Conservation (phyloP, 35 echinoderm and acorn worm species). For the Ptychodera flava region DNA sequence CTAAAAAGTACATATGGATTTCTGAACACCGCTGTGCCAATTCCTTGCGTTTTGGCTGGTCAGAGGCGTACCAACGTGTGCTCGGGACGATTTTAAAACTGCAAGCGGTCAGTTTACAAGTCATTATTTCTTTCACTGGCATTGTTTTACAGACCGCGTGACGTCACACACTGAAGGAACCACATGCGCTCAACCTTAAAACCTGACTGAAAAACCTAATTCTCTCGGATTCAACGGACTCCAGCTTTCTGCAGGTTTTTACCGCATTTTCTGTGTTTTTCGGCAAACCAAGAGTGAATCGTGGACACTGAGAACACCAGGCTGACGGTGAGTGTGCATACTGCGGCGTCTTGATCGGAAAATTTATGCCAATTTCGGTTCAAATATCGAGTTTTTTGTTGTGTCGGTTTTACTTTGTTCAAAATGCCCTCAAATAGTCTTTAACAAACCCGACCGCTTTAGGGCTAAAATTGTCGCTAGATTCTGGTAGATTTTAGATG, state of each 20-base stretch:
- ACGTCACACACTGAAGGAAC: not conserved
- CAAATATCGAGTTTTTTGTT: conserved; percentile 2
- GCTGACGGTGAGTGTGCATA: not conserved
- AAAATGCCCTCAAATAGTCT: not conserved
- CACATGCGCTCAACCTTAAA: not conserved
- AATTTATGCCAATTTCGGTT: conserved; percentile 1
- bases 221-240: not conserved
- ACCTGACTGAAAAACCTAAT: not conserved
- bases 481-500: not conserved
- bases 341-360: not conserved
- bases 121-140: not conserved
- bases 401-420: not conserved
- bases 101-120: not conserved
- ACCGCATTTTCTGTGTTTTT: not conserved
- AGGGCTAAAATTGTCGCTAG: not conserved
- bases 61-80: too few species aligned
- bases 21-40: too few species aligned
- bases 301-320: not conserved
- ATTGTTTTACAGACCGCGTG: not conserved
- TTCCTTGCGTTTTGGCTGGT: too few species aligned
- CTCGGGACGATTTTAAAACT: not conserved
- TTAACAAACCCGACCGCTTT: not conserved
- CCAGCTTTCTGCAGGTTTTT: not conserved
- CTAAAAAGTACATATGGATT: too few species aligned
- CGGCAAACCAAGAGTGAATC: not conserved